phyloP scores from a whole-genome alignment of 2,113 vertebrate species.

The Copsychus sechellarum region DNA sequence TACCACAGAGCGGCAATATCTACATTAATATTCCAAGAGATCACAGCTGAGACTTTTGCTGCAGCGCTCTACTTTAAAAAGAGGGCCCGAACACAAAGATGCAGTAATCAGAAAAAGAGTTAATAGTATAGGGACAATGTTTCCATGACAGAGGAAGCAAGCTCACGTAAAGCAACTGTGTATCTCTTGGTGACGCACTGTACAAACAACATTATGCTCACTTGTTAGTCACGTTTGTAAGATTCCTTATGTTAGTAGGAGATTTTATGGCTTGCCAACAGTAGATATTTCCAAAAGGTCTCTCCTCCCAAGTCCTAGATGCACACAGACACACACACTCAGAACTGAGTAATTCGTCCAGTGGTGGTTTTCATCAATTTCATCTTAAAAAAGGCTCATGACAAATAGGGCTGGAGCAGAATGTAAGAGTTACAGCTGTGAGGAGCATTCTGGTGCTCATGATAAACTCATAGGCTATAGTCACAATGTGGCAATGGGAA shows the following conservation, averaged over 20 bases:
- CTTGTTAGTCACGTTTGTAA: slow-evolving; percentile 45
- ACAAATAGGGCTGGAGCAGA: slow-evolving; percentile 4
- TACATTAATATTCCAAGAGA: neutral
- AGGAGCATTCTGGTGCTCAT: neutral
- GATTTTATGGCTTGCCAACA: neutral
- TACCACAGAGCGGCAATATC: neutral
- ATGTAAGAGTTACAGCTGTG: neutral
- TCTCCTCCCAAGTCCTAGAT: neutral
- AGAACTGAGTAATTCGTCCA: slow-evolving; percentile 35
- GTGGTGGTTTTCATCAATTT: slow-evolving; percentile 46
- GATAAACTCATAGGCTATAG: neutral
- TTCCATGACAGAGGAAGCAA: neutral
- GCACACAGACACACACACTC: neutral
- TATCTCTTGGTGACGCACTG: neutral
- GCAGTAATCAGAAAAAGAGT: neutral
- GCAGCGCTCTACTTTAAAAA: neutral
- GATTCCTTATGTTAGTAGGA: neutral
- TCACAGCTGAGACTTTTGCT: neutral
- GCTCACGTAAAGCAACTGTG: neutral
- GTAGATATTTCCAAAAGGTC: slow-evolving; percentile 31
- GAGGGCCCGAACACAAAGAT: neutral
- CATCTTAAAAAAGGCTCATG: slow-evolving; percentile 4
- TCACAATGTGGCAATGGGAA: neutral
- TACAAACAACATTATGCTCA: neutral
- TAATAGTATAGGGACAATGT: neutral